Evolutionary conservation across 2,888 invertebrate genomes (phyloP).

Genomic region (Heliconius hortense): DNA sequence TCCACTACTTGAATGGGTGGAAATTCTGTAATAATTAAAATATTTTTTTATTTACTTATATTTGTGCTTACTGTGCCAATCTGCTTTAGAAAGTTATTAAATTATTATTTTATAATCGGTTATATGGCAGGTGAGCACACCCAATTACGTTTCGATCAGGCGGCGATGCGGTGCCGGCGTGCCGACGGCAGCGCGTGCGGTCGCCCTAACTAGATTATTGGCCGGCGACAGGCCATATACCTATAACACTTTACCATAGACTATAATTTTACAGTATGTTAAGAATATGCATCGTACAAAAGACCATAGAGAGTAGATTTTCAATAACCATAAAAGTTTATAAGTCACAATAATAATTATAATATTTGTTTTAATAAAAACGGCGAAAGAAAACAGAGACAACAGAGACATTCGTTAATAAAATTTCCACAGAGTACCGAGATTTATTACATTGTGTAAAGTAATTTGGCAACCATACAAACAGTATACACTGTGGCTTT

Average conservation of each 20-base stretch:
- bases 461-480: constrained; percentile 30
- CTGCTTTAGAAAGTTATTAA: constrained; percentile 22
- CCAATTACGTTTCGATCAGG: constrained; percentile 77
- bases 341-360: not conserved
- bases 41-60: not conserved
- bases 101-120: constrained; percentile 48
- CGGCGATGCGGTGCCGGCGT: constrained; percentile 46
- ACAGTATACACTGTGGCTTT: constrained; percentile 34
- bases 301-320: not conserved
- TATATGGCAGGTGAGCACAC: constrained; percentile 64
- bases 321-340: not conserved
- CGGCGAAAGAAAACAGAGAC: not conserved
- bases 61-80: not conserved
- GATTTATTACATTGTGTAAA: constrained; percentile 27
- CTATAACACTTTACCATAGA: constrained; percentile 33
- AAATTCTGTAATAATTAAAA: not conserved
- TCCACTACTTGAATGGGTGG: not conserved
- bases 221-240: constrained; percentile 45
- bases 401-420: not conserved
- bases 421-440: constrained; percentile 16
- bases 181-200: constrained; percentile 61
- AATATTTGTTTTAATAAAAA: not conserved
- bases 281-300: constrained; percentile 20
- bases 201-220: constrained; percentile 72
- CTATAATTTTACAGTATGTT: constrained; percentile 34